A percentile compares a stretch with the other conserved stretches of the same genome.
These are phyloP conservation scores for Acrocephalus scirpaceus DNA, from an alignment of 2,797 vertebrate genomes.

Conservation along the genomic window DNA sequence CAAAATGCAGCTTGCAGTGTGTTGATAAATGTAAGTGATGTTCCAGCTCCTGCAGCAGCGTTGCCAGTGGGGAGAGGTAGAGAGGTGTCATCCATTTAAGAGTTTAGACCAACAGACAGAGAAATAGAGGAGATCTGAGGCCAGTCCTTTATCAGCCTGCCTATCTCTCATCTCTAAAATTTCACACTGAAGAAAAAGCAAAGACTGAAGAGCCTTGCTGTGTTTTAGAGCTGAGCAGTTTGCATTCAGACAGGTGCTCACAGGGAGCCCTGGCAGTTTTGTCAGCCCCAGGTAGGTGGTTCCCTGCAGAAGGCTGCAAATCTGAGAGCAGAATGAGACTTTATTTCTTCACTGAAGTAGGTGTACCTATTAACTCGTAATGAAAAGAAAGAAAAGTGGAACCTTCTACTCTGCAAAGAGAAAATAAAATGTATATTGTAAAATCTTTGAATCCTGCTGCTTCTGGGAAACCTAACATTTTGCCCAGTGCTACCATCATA, in stretches of 20 bases:
- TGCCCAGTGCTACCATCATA: background rate
- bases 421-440: background rate
- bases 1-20: background rate
- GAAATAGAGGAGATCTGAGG: background rate
- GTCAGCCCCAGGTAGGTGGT: background rate
- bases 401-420: background rate
- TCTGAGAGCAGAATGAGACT: background rate
- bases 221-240: background rate
- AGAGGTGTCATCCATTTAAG: background rate
- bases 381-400: background rate
- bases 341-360: background rate
- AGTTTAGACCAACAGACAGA: background rate
- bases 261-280: background rate
- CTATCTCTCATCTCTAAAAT: background rate
- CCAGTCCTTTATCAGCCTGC: background rate
- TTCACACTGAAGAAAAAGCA: background rate
- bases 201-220: fast-evolving
- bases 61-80: background rate
- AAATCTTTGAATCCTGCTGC: background rate
- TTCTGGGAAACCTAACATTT: background rate
- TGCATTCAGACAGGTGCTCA: background rate
- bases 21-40: background rate
- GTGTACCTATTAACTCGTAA: background rate
- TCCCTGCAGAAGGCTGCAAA: background rate
- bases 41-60: background rate